Conservation (phyloP, 2,113 vertebrate species). For the Columbina picui region DNA sequence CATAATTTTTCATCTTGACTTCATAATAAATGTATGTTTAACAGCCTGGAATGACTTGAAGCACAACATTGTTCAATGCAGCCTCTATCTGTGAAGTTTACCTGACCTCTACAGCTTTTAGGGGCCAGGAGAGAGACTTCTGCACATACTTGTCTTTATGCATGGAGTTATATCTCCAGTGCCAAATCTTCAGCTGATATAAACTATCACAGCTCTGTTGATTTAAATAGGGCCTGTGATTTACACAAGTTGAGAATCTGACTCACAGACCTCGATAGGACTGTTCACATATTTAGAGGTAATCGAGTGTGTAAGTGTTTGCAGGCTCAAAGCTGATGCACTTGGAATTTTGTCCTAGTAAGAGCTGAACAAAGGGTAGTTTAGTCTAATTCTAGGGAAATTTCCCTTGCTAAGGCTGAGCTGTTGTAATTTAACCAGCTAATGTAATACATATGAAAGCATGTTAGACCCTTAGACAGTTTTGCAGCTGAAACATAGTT, state of each 20-base stretch:
- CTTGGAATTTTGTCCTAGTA: neutral
- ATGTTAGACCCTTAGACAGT: neutral
- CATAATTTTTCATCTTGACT: slow-evolving; percentile 39
- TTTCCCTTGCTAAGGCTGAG: neutral
- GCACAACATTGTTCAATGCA: neutral
- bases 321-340: neutral
- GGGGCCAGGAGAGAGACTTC: neutral
- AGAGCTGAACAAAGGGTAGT: neutral
- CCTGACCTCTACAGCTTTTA: neutral
- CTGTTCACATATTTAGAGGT: neutral
- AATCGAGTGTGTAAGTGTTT: neutral
- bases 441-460: neutral
- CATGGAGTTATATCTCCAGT: neutral
- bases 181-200: slow-evolving; percentile 12
- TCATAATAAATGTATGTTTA: slow-evolving; percentile 40
- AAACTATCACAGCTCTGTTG: slow-evolving; percentile 22
- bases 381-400: neutral
- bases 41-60: slow-evolving; percentile 1
- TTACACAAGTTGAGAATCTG: neutral
- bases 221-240: slow-evolving; percentile 8
- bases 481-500: neutral
- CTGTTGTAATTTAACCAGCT: neutral
- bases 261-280: neutral
- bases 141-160: neutral
- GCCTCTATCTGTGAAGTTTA: neutral